Percentiles rank a stretch among this genome's conserved stretches.
phyloP scores from a whole-genome alignment of 1,140 invertebrate genomes.

The Scaptomyza pallida region DNA sequence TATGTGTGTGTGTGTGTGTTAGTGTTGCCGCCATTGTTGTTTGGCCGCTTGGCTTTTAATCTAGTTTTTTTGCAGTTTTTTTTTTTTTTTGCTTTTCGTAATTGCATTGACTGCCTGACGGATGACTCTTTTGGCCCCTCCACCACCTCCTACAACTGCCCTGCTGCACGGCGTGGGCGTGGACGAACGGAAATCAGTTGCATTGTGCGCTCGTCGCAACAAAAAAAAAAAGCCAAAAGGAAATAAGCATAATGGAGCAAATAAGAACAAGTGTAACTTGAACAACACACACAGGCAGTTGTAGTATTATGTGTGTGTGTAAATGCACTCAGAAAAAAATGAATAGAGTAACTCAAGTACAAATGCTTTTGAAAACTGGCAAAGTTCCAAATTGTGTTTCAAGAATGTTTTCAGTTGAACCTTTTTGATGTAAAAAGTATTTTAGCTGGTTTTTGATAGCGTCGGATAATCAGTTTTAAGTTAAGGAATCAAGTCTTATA shows the following conservation, averaged over 20 bases:
- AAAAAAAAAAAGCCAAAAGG: slow-evolving; percentile 39
- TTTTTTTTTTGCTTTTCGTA: no score
- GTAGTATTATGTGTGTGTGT: no score
- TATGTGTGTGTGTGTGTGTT: slow-evolving; percentile 6
- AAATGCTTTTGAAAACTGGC: no score
- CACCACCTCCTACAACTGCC: neutral
- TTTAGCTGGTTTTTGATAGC: no score
- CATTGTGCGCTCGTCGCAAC: slow-evolving; percentile 49
- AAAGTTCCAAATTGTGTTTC: no score
- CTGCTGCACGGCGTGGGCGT: slow-evolving; percentile 13
- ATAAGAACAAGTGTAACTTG: slow-evolving; percentile 38
- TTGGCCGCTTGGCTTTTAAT: slow-evolving; percentile 73
- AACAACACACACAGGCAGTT: slow-evolving; percentile 1
- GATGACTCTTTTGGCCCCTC: slow-evolving; percentile 49
- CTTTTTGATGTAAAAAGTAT: no score
- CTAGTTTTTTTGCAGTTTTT: no score
- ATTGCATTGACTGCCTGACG: slow-evolving; percentile 77
- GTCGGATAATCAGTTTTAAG: no score
- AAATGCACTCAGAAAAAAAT: neutral
- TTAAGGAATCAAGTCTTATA: no score
- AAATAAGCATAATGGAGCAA: slow-evolving; percentile 51
- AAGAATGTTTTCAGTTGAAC: no score
- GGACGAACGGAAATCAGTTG: slow-evolving; percentile 48
- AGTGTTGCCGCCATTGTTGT: slow-evolving; percentile 53
- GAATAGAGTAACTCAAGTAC: neutral